Base-by-base conservation (phyloP, 1,140 invertebrate genomes). In the Lethocerus indicus region DNA sequence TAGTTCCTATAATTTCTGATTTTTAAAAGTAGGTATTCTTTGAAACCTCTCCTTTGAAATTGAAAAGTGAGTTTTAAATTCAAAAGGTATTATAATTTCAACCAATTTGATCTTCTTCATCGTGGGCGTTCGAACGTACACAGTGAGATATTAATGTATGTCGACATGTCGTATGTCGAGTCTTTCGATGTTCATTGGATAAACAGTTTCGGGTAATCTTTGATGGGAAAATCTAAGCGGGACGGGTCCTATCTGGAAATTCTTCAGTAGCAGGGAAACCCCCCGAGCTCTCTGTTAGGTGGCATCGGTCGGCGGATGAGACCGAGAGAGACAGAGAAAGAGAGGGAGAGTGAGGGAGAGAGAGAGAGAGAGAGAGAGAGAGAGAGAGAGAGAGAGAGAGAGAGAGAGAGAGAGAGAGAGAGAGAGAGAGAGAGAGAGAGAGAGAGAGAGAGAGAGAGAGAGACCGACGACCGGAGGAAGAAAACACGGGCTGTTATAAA, bases 391-490 rank as follows among this genome's bases (percentile, higher is more conserved):
- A 43, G 41, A 37, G 42, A 45, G 42, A 36, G 49, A 48, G 47
- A 48, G 47, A 48, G 47, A 39, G 47, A 37, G 25, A 48, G 47
- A 48, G 47, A 48, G 47, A 36, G 47, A 48, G 47, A 48, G 36
- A 48, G 47, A 48, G 47, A 29, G 47, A 48, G 28, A 36, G 47
- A 48, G 29, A 37, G 35, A 37, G 32, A 37, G 32, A 29, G 42
- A 44, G 42, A 44, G 9, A 44, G 42, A 44, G 9, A 44, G 42
- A 44, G 23, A 44, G 42, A 44, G 42, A 21, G 42, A 44, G 42
- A 44, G 42, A 44, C n/a, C n/a, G n/a, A n/a, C n/a, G n/a, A n/a
- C n/a, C n/a, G n/a, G n/a, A n/a, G n/a, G n/a, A n/a, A n/a, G n/a
- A n/a, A n/a, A n/a, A n/a, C n/a, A n/a, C n/a, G n/a, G n/a, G n/a